Percentiles rank a stretch among this genome's conserved stretches.
phyloP scores from a whole-genome alignment of 2,888 invertebrate genomes.

The Alentia gelatinosa region DNA sequence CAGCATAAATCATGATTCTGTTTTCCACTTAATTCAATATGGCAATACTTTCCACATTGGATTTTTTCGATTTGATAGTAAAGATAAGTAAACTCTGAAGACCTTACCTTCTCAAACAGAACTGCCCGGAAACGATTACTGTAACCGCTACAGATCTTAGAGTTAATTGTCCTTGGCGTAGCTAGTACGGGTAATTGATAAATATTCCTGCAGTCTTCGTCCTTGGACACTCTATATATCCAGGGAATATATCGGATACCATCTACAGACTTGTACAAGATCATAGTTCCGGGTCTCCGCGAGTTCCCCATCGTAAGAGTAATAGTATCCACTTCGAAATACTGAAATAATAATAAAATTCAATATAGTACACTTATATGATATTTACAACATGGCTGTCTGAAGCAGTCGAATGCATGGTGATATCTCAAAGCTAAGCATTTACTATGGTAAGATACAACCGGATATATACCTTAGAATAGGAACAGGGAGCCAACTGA shows the following conservation, averaged over 20 bases:
- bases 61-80: background rate
- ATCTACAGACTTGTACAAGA: constrained; percentile 61
- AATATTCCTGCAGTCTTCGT: constrained; percentile 63
- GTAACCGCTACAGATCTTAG: constrained; percentile 66
- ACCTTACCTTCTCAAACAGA: background rate
- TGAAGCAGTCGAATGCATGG: no score
- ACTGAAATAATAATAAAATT: constrained; percentile 65
- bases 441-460: no score
- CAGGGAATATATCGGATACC: constrained; percentile 63
- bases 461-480: no score
- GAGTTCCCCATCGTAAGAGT: constrained; percentile 67
- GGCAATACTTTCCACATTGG: background rate
- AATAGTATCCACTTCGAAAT: constrained; percentile 66
- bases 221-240: constrained; percentile 67
- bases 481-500: no score
- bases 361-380: no score
- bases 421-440: no score
- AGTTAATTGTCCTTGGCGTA: constrained; percentile 59
- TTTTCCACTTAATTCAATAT: background rate
- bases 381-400: no score
- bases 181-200: constrained; percentile 60
- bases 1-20: no score
- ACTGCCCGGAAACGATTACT: background rate
- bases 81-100: background rate
- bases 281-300: constrained; percentile 66